These are phyloP conservation scores for Psix sp. DNA, from an alignment of 1,140 invertebrate species.

Conservation along the genomic window DNA sequence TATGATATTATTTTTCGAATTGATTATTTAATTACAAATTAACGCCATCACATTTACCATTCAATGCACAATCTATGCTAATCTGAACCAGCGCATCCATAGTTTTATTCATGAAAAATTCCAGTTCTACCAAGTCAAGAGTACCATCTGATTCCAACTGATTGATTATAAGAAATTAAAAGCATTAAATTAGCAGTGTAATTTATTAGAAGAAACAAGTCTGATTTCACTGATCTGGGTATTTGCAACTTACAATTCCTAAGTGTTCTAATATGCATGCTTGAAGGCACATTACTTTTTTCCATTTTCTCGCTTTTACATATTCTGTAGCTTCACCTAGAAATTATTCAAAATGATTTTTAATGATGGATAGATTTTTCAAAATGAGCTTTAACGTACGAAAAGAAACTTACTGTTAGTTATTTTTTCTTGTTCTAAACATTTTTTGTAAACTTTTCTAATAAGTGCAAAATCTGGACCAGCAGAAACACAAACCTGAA, in stretches of 20 bases:
- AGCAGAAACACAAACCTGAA: too few relatives aligned
- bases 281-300: constrained; percentile 4
- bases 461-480: too few relatives aligned
- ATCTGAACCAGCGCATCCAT: not conserved
- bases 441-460: too few relatives aligned
- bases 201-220: not conserved
- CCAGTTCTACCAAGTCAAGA: constrained; percentile 2
- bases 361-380: too few relatives aligned
- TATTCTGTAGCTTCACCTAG: not conserved
- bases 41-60: not conserved
- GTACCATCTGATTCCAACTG: not conserved
- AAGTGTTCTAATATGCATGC: constrained; percentile 1
- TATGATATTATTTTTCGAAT: not conserved
- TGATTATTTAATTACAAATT: not conserved
- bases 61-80: constrained; percentile 6
- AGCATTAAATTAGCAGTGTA: not conserved
- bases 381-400: too few relatives aligned
- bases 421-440: too few relatives aligned
- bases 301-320: constrained; percentile 3
- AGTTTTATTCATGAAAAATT: not conserved
- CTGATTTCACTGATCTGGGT: too few relatives aligned
- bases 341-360: not conserved
- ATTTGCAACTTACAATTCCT: constrained; percentile 2
- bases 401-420: too few relatives aligned
- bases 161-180: not conserved